Base-by-base conservation (phyloP, 2,888 invertebrate species). In the Alcis repandata region DNA sequence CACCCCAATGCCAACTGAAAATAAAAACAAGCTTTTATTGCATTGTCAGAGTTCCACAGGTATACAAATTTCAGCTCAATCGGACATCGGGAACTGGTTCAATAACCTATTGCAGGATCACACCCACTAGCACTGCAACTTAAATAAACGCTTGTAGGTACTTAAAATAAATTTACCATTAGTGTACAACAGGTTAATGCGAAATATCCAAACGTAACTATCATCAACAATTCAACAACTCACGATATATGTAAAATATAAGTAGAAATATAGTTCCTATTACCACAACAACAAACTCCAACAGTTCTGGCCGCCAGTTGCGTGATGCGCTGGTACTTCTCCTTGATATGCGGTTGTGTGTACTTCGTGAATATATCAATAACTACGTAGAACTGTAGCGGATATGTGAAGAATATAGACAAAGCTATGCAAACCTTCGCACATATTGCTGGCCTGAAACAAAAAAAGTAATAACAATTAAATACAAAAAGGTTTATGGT, bases 371-470 rank as follows among this genome's bases (percentile, higher is more conserved):
- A 95, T 63, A 99, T 97, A 59, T 97, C 97, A 76, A 97, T 95
- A 0, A 99, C 98, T 0, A 99, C 98, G 86, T 96, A 99, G 86
- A 98, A 97, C 88, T 99, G 99, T 0, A 99, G 94, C 3, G 97
- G 97, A 83, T 97, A 99, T 0, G 98, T 98, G 80, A 99, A 96
- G 79, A 99, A 96, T 63, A 99, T 97, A 0, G 98, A 97, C 8
- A 97, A 68, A 0, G 97, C 97, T 89, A 99, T 98, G 76, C 97
- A 94, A n/a, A 97, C 80, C 90, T 98, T 97, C 0, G 98, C 98
- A 3, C 95, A 90, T 81, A 98, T 95, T 6, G 97, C 98, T 63
- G 95, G 90, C 87, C 97, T 97, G 83, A 56, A 94, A 33, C 2
- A 32, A 52, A 49, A 45, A 58, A 10, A 6, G 22, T 13, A 2